phyloP scores from a whole-genome alignment of 2,113 vertebrate genomes.

The Tyto alba region DNA sequence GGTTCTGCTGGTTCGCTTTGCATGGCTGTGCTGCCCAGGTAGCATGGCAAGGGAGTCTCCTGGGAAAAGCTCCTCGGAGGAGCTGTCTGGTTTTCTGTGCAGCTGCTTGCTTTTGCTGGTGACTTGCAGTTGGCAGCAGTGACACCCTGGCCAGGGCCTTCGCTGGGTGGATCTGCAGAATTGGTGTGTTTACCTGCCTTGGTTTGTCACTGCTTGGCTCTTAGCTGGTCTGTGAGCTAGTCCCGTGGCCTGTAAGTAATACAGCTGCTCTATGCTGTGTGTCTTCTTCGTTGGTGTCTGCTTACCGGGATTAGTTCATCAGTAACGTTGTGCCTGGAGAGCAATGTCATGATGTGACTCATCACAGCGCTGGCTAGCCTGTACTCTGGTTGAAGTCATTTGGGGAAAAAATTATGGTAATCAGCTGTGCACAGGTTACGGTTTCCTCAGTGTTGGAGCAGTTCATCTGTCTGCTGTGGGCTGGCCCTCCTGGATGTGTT shows the following conservation, averaged over 20 bases:
- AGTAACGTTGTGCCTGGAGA: background rate
- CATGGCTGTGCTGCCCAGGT: background rate
- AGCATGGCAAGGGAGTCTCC: accelerated
- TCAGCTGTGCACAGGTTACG: background rate
- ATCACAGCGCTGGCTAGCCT: background rate
- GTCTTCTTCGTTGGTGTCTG: background rate
- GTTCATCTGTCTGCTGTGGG: background rate
- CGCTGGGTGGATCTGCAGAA: background rate
- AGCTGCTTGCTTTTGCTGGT: background rate
- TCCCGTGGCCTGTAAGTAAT: background rate
- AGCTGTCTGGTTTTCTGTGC: background rate
- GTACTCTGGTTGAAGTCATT: background rate
- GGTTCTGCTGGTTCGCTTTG: accelerated
- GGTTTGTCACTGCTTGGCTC: accelerated
- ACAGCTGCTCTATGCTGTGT: accelerated
- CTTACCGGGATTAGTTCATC: background rate
- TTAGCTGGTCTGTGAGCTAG: background rate
- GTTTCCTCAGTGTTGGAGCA: accelerated
- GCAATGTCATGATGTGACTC: background rate
- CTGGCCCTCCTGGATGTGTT: background rate
- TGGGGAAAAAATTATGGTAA: background rate
- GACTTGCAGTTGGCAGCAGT: background rate
- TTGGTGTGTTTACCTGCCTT: background rate
- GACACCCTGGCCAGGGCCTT: background rate
- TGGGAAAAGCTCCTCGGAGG: background rate